Evolutionary conservation across 2,888 invertebrate species (phyloP), one percentile per base, ranked within the genome.

Genomic region (Chymomyza amoena): DNA sequence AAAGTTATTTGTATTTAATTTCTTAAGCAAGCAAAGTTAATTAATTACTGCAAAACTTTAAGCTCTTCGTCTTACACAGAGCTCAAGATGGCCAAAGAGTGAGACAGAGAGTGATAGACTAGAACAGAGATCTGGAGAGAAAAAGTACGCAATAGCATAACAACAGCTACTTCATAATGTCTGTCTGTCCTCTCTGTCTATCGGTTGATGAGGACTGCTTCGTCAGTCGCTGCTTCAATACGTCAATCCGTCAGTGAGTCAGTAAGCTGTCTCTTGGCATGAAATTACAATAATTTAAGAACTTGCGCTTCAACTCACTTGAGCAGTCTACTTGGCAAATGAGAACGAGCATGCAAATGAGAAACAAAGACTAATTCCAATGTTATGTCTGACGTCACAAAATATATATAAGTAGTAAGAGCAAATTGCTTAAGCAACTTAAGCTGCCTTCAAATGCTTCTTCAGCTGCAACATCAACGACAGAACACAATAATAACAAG

Each of bases 1-100:
- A 76, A 84, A 85, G 86, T 69, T 88, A 84, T 85, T 85, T 85
- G 86, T 73, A 75, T 87, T 88, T 85, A 80, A 89, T 88, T 85
- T 82, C 77, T 73, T 71, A 82, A 52, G 83, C 77, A 87, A 87
- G 83, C 84, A 82, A 78, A 82, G 76, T 87, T 78, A 88, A 85
- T 85, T 85, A 87, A 85, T 89, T 85, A 89, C 74, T 63, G 67
- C 62, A 75, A 62, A 76, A 76, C 78, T 85, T 78, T 71, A 76
- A 78, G 74, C 69, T 62, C 32, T 28, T 59, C 50, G 51, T 6
- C 25, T 20, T 50, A 25, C 18, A 25, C 25, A 64, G 28, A 56
- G 61, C 36, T 50, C 20, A 32, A 1, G 32, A 32, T 32, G 32
- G 32, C 32, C 32, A 5, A 32, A 32, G 7, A 32, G 20, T 3